Conservation (phyloP, 2,888 invertebrate genomes). For the Caenorhabditis sp. region DNA sequence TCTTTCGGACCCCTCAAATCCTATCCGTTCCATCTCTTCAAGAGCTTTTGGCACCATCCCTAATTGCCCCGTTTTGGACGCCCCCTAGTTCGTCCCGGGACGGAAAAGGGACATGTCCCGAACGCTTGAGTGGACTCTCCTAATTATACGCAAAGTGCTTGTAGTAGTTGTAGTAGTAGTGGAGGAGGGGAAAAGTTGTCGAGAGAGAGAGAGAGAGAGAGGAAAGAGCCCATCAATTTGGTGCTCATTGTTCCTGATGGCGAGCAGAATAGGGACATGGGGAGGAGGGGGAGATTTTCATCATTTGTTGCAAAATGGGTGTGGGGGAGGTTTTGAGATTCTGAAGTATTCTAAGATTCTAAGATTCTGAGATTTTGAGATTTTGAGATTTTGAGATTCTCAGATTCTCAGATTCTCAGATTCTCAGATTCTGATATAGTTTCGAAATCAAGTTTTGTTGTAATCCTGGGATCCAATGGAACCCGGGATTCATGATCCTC, state of each 20-base stretch:
- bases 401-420: too few relatives aligned
- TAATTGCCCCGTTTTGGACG: constrained; percentile 53
- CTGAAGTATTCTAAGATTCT: background rate
- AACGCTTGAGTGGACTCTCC: constrained; percentile 54
- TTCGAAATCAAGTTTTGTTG: too few relatives aligned
- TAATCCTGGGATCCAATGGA: too few relatives aligned
- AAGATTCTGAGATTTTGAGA: too few relatives aligned
- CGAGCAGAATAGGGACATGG: too few relatives aligned
- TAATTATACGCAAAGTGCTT: constrained; percentile 50
- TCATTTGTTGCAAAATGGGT: too few relatives aligned
- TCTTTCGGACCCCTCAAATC: background rate
- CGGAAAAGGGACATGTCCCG: constrained; percentile 27
- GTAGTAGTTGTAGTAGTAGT: constrained; percentile 44
- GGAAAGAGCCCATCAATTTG: constrained; percentile 12
- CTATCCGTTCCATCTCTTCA: background rate
- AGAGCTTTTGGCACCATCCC: constrained; percentile 37
- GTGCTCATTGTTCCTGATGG: constrained; percentile 5
- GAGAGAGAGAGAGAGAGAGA: too few relatives aligned
- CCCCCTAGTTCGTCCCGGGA: constrained; percentile 2
- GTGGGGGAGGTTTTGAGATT: too few relatives aligned
- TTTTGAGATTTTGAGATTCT: too few relatives aligned
- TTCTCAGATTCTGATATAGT: too few relatives aligned
- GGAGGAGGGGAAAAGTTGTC: constrained; percentile 16
- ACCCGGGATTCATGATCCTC: too few relatives aligned
- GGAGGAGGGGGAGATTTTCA: too few relatives aligned